Evolutionary conservation across 2,797 vertebrate species (phyloP).

Genomic region (Sebastes oblongus): DNA sequence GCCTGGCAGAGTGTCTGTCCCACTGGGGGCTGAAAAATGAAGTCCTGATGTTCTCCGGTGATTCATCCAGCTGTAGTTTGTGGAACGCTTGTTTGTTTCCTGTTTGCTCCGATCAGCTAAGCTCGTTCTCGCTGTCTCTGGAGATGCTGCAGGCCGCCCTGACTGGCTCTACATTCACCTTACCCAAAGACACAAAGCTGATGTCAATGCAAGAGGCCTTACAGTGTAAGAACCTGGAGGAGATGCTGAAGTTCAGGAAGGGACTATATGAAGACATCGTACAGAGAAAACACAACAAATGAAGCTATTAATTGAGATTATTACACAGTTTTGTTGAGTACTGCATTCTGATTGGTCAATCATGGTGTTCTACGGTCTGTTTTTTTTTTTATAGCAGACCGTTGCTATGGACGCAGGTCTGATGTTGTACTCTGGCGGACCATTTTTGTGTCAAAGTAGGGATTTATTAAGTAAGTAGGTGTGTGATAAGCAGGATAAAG

Average conservation of each 20-base stretch:
- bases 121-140: slow-evolving; percentile 81
- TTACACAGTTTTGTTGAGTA: too few relatives aligned
- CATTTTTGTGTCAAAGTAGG: too few relatives aligned
- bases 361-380: too few relatives aligned
- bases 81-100: slow-evolving; percentile 93
- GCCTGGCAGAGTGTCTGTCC: slow-evolving; percentile 80
- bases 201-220: slow-evolving; percentile 91
- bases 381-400: too few relatives aligned
- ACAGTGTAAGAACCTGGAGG: slow-evolving; percentile 84
- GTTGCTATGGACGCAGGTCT: too few relatives aligned
- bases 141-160: slow-evolving; percentile 84
- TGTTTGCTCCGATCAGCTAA: slow-evolving; percentile 77
- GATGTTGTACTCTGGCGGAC: too few relatives aligned
- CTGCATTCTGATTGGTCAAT: too few relatives aligned
- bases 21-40: slow-evolving; percentile 83
- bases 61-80: slow-evolving; percentile 74
- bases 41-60: slow-evolving; percentile 82
- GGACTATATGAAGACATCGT: slow-evolving; percentile 84
- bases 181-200: slow-evolving; percentile 67
- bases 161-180: slow-evolving; percentile 49
- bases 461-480: too few relatives aligned
- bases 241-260: slow-evolving; percentile 89
- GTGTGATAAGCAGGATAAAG: too few relatives aligned
- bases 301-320: not conserved
- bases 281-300: slow-evolving; percentile 15